Evolutionary conservation across 2,797 vertebrate genomes (phyloP), one percentile per base, ranked within the genome.

Genomic region (Arrhamphus sclerolepis): DNA sequence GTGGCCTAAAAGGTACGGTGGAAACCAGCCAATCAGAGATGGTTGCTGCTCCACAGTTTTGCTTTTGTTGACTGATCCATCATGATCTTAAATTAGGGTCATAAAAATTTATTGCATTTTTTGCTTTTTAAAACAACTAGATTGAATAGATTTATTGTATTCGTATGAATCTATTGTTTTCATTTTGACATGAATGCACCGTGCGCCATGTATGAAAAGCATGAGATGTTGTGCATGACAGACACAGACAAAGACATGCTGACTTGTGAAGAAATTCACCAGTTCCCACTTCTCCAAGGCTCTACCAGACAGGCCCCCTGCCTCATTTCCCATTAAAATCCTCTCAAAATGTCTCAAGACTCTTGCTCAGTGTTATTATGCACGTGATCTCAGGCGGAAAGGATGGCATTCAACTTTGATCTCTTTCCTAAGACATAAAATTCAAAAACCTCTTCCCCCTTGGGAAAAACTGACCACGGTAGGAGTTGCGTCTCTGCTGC

Each of bases 401-500:
- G 22, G 42, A 29, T 19, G 46, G 63, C 62, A 72, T 56, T 82
- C 64, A 17, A 47, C 66, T 75, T 71, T 72, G 59, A 75, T 79
- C 68, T 56, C 26, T 34, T 44, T 57, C 38, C 55, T 48, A n/a
- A 64, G 69, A 71, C 54, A 61, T 68, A 21, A 47, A 20, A 57
- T 20, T 72, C 47, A 28, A 74, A 56, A 38, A 38, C 34, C 38
- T 31, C 31, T 6, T 10, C 24, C 41, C 18, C 65, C 40, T 19
- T 1, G 53, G 69, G 66, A 56, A 0, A 42, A 13, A 77, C 90
- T 89, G 88, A 98, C 97, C 97, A 70, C 96, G 92, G 85, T 97
- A 98, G 24, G 97, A 99, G 85, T 98, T 98, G 44, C 96, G 91
- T 71, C 97, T 93, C 26, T 98, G 97, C 21, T 98, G 97, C 77